A percentile compares a stretch with the other conserved stretches of the same genome.
These are phyloP conservation scores for Exaiptasia diaphana DNA, from an alignment of 64 coral and sea anemone species.

Conservation along the genomic window DNA sequence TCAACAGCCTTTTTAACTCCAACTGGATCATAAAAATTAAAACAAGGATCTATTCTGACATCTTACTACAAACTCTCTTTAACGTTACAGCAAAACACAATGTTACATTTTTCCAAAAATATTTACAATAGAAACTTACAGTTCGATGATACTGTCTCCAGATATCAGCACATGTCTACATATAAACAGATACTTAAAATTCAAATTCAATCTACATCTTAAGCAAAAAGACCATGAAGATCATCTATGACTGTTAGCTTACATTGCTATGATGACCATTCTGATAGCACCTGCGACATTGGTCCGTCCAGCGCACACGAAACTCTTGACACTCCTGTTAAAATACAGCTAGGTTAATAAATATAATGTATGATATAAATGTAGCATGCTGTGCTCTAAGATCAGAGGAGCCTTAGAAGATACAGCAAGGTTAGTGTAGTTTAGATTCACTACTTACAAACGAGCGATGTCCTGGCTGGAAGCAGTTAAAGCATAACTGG, in stretches of 20 bases:
- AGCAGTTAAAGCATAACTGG: constrained; percentile 68
- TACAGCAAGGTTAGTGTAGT: too few species aligned
- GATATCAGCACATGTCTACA: constrained; percentile 60
- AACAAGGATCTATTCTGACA: neutral
- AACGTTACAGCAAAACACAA: neutral
- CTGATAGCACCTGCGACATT: constrained; percentile 41
- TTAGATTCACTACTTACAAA: constrained; percentile 2
- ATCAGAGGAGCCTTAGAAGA: neutral
- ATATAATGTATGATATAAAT: too few species aligned
- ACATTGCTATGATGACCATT: constrained; percentile 39
- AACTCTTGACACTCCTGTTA: constrained; percentile 39
- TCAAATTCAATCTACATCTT: neutral
- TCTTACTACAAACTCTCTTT: neutral
- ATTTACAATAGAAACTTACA: constrained; percentile 35
- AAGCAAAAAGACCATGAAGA: neutral
- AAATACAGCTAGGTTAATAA: neutral
- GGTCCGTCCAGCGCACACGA: neutral
- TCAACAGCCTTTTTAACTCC: too few species aligned
- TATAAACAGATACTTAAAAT: neutral
- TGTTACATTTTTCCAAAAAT: neutral
- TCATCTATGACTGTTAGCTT: neutral
- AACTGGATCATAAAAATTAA: too few species aligned
- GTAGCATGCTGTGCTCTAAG: neutral
- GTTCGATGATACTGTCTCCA: constrained; percentile 79
- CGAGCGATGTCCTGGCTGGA: constrained; percentile 36